Base-by-base conservation (phyloP, 2,888 invertebrate genomes). In the Glaucopsyche alexis region DNA sequence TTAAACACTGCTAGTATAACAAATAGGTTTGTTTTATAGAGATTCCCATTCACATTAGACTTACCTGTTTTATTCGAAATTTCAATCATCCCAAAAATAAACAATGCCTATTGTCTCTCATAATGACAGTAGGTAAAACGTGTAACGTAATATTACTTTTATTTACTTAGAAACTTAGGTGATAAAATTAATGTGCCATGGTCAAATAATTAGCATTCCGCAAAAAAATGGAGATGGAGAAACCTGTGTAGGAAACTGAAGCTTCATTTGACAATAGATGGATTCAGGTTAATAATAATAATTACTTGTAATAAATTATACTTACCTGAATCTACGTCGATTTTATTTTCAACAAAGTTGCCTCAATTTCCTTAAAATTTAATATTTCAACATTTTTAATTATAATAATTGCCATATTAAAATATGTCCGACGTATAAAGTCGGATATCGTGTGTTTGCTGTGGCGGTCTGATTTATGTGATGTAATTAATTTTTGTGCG, bases 401-500 rank as follows among this genome's bases (percentile, higher is more conserved):
- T 60, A 60, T 60, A 60, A 60, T 60, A 60, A 60, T 60, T 60
- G 60, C 60, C 60, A 60, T 49, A 69, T 69, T 69, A 69, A 47
- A 69, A 69, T 69, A 69, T 69, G 16, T 16, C 66, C 66, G 19
- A 67, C 55, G 60, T 69, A 40, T 65, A 38, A 69, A 19, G 69
- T 47, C 47, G 45, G 69, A 49, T 40, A 65, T 11, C 69, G 69
- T 74, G 74, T 76, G 73, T 75, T 80, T 79, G 80, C 79, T 78
- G 66, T 50, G 50, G 66, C 50, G 40, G 49, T 40, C 50, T 81
- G 80, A 84, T 82, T 82, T 80, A 82, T 80, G 78, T 77, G 75
- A 77, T 77, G 78, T 79, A 83, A 85, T 84, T 82, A 83, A 84
- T 84, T 83, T 81, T 77, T 75, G 74, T 73, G 72, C 72, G 77